Conservation (phyloP, 1,140 invertebrate genomes). For the Contarinia nasturtii region DNA sequence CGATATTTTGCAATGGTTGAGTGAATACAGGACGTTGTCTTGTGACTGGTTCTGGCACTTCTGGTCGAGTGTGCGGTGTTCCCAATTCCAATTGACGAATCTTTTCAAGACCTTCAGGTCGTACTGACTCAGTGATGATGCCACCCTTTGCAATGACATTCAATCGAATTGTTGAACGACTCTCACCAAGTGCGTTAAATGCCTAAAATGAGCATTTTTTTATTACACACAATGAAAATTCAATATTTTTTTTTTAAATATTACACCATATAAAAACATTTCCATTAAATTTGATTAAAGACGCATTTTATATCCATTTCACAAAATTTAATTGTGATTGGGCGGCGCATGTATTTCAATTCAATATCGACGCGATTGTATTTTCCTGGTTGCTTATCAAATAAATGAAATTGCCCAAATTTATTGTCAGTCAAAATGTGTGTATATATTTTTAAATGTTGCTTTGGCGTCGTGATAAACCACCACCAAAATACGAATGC, state of each 20-base stretch:
- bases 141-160: conserved; percentile 66
- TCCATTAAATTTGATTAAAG: background rate
- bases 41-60: conserved; percentile 58
- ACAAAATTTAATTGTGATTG: no score
- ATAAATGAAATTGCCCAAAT: background rate
- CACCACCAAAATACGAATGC: no score
- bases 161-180: conserved; percentile 60
- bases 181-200: conserved; percentile 58
- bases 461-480: no score
- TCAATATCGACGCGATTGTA: background rate
- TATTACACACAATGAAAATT: no score
- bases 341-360: no score
- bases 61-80: conserved; percentile 58
- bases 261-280: conserved; percentile 17
- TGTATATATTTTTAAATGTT: no score
- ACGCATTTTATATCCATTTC: no score
- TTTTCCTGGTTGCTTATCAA: no score
- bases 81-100: conserved; percentile 78
- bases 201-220: no score
- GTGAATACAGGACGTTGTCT: conserved; percentile 86
- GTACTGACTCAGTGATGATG: conserved; percentile 84
- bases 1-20: conserved; percentile 81
- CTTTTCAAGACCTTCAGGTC: conserved; percentile 89
- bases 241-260: no score
- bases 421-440: no score